A percentile compares a stretch with the other conserved stretches of the same genome.
phyloP scores from a whole-genome alignment of 2,113 vertebrate genomes.

The Clarias gariepinus region DNA sequence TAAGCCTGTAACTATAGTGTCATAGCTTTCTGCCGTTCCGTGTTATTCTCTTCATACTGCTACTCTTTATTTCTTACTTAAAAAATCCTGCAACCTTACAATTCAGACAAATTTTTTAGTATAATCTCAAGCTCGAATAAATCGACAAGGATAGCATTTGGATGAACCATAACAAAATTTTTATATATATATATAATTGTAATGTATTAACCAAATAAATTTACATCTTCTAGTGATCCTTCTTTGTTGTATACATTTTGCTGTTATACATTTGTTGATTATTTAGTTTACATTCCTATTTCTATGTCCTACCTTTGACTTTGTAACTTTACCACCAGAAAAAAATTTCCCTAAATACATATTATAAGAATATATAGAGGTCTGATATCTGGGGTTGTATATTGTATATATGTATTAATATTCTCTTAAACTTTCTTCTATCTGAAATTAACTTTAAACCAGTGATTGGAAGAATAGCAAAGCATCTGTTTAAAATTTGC shows the following conservation, averaged over 20 bases:
- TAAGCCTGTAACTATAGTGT: not conserved
- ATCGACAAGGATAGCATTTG: not conserved
- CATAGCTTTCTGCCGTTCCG: not conserved
- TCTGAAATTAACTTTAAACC: not conserved
- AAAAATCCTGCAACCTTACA: not conserved
- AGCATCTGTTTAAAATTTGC: not conserved
- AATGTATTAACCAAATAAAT: not conserved
- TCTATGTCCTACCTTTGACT: not conserved
- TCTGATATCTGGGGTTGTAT: too few species aligned
- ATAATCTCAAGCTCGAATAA: not conserved
- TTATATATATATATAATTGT: not conserved
- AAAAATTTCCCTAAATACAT: not conserved
- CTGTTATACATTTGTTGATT: not conserved
- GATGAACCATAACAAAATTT: not conserved
- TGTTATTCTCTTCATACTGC: not conserved
- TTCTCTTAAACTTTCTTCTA: not conserved
- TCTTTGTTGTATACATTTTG: not conserved
- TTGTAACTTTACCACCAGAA: not conserved
- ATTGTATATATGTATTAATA: not conserved
- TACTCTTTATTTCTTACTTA: not conserved
- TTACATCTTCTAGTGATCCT: not conserved
- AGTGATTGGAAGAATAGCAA: not conserved
- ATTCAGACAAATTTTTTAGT: not conserved
- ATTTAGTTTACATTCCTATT: not conserved
- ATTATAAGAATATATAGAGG: not conserved